These are phyloP conservation scores for Idaea straminata DNA, from an alignment of 2,888 invertebrate genomes.

Conservation along the genomic window DNA sequence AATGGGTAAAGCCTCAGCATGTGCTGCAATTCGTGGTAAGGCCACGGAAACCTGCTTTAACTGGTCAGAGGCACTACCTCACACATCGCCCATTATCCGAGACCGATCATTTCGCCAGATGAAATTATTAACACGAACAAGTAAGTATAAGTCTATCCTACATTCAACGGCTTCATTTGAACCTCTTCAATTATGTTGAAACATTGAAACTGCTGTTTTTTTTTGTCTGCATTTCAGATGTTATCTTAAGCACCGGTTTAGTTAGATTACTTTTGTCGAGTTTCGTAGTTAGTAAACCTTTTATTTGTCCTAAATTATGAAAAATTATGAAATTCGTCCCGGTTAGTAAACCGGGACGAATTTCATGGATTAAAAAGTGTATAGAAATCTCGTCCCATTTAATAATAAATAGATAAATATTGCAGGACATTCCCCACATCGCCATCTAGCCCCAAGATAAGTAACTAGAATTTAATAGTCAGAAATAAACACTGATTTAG, in stretches of 20 bases:
- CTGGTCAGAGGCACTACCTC: background rate
- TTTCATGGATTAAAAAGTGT: too few species aligned
- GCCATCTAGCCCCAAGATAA: too few species aligned
- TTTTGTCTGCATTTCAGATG: background rate
- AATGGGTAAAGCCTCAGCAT: too few species aligned
- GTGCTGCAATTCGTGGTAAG: background rate
- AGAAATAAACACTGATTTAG: too few species aligned
- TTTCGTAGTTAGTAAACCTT: background rate
- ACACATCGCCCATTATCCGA: constrained; percentile 10
- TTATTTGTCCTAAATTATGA: too few species aligned
- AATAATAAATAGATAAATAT: too few species aligned
- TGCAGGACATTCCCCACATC: too few species aligned
- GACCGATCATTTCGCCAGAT: constrained; percentile 11
- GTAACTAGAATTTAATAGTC: too few species aligned
- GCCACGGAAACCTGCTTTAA: background rate
- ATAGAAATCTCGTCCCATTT: too few species aligned
- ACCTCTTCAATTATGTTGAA: background rate
- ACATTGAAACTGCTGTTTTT: background rate
- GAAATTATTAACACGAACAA: constrained; percentile 12
- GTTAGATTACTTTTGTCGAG: background rate
- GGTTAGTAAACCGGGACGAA: too few species aligned
- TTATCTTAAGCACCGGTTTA: background rate
- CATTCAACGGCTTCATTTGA: background rate
- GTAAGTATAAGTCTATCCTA: background rate
- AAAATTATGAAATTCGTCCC: too few species aligned